Percentiles rank a stretch among this genome's conserved stretches.
phyloP scores from a whole-genome alignment of 2,113 vertebrate species.

The Seriola aureovittata region DNA sequence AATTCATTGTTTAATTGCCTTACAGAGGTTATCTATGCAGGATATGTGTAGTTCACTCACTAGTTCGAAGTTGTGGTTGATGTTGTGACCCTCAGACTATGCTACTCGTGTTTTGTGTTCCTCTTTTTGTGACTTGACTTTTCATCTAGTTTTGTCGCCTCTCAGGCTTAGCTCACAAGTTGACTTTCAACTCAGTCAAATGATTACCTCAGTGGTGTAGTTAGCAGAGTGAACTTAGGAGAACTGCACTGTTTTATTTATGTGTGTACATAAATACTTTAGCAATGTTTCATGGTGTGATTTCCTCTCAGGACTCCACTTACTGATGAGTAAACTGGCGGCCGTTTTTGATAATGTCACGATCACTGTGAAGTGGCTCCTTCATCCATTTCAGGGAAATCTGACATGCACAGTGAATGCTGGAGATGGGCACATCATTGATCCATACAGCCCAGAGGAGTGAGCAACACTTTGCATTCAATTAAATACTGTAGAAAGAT shows the following conservation, averaged over 20 bases:
- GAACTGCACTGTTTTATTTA: neutral
- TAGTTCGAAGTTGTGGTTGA: neutral
- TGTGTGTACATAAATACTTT: neutral
- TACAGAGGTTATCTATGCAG: no score
- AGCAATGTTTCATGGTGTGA: neutral
- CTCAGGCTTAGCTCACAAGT: neutral
- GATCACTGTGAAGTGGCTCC: slow-evolving; percentile 90
- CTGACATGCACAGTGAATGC: slow-evolving; percentile 90
- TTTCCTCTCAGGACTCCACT: slow-evolving; percentile 85
- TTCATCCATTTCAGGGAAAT: slow-evolving; percentile 92
- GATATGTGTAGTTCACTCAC: neutral
- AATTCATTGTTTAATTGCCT: neutral
- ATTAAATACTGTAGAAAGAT: neutral
- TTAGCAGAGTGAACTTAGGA: no score
- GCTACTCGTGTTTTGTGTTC: neutral
- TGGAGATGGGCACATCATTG: slow-evolving; percentile 91
- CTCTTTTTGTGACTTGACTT: neutral
- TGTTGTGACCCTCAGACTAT: neutral
- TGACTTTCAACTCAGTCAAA: neutral
- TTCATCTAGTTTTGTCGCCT: neutral
- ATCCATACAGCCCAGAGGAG: slow-evolving; percentile 90
- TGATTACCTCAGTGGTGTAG: neutral
- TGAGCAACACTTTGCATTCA: slow-evolving; percentile 71
- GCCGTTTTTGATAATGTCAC: slow-evolving; percentile 89
- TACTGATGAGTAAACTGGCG: slow-evolving; percentile 82